A percentile compares a stretch with the other conserved stretches of the same genome.
These are phyloP conservation scores for Diprion similis DNA, from an alignment of 1,140 invertebrate genomes.

Conservation along the genomic window DNA sequence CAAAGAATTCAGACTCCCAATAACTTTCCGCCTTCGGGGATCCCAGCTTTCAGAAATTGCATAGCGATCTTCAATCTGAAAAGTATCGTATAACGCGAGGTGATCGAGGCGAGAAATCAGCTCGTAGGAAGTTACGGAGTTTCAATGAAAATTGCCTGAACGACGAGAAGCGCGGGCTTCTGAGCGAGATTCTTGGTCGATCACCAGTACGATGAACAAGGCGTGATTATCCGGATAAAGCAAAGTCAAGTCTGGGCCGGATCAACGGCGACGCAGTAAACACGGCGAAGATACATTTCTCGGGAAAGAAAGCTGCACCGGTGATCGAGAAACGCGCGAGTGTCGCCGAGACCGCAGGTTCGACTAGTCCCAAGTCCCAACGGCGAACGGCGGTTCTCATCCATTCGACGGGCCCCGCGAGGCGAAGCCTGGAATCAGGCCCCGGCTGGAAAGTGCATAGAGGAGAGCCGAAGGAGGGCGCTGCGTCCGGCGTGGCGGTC, in stretches of 20 bases:
- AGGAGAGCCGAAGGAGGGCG: conserved; percentile 48
- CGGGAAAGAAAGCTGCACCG: conserved; percentile 43
- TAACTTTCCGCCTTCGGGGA: too few species aligned
- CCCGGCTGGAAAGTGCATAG: conserved; percentile 22
- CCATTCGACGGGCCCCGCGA: neutral
- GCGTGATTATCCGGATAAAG: neutral
- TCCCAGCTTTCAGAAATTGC: too few species aligned
- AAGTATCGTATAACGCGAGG: neutral
- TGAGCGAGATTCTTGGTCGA: neutral
- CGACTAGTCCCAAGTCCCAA: too few species aligned
- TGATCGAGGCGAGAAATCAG: conserved; percentile 6
- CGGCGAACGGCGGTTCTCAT: neutral
- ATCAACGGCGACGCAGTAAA: conserved; percentile 15
- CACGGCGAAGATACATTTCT: conserved; percentile 44
- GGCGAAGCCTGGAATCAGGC: neutral
- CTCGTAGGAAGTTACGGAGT: neutral
- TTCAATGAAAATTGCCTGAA: neutral
- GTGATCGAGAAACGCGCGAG: conserved; percentile 27
- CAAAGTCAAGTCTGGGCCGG: conserved; percentile 20
- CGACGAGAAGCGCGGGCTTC: neutral
- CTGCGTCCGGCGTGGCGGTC: conserved; percentile 52
- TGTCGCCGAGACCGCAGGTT: conserved; percentile 17
- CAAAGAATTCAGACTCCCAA: too few species aligned
- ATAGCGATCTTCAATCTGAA: too few species aligned
- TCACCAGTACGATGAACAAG: neutral